Evolutionary conservation across 2,797 vertebrate species (phyloP), one percentile per base, ranked within the genome.

Genomic region (Danio tinwini): DNA sequence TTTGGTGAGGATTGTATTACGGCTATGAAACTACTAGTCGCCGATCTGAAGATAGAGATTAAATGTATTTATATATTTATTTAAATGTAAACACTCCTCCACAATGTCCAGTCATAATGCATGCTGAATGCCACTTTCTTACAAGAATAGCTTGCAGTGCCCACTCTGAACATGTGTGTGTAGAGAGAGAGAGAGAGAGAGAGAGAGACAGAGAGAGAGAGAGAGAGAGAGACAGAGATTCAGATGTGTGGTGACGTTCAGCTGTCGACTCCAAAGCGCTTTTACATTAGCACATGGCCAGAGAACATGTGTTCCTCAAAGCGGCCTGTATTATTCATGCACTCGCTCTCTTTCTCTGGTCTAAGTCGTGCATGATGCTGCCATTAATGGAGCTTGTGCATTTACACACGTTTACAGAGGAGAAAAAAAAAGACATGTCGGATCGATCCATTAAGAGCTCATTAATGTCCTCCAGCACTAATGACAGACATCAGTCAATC

Each of bases 261-360:
- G 85, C 86, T 88, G 88, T 83, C 76, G 74, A 47, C 87, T 89
- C 77, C 75, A 88, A 88, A 87, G 82, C 17, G 9, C 44, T 73
- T 77, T 62, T 83, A 91, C 90, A 91, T 92, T 91, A 91, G 85
- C 81, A 76, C 74, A 61, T 76, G 76, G 85, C 86, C 87, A 65
- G 85, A 82, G 87, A 91, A 91, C 90, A 90, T 85, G 89, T 91
- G 90, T 90, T 92, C 86, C 76, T 81, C 69, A 85, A 65, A 80
- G 85, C 88, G 81, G 19, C 74, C 86, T 93, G 85, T 85, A 92
- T 93, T 92, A 93, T 93, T 93, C 88, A 94, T 92, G 84, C 5
- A 13, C 29, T 71, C 67, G 21, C 55, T 53, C n/a, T 64, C 39
- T 45, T 5, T 72, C 13, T 74, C 73, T 80, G 61, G 63, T 70